A percentile compares a stretch with the other conserved stretches of the same genome.
These are phyloP conservation scores for Timandra comae DNA, from an alignment of 2,888 invertebrate species.

Conservation along the genomic window DNA sequence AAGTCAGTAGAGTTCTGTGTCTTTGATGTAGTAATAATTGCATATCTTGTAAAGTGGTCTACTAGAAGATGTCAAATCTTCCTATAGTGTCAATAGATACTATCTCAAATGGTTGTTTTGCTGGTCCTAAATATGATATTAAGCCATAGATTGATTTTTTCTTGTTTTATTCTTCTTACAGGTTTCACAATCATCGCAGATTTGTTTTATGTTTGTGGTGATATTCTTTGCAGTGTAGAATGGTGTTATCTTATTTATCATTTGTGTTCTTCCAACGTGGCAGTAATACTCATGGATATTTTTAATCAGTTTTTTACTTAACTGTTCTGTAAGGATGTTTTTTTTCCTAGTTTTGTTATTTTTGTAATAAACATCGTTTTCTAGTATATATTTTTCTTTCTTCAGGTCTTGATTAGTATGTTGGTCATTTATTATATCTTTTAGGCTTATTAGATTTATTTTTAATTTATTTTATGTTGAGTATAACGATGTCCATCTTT, in stretches of 20 bases:
- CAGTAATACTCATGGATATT: slow-evolving; percentile 16
- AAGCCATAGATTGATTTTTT: slow-evolving; percentile 18
- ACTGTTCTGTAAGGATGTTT: slow-evolving; percentile 21
- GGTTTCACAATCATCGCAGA: slow-evolving; percentile 14
- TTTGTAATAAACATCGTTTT: neutral
- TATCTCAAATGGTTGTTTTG: slow-evolving; percentile 20
- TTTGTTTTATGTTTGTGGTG: slow-evolving; percentile 11
- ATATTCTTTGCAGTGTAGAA: slow-evolving; percentile 20
- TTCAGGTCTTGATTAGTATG: neutral
- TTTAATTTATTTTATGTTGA: no score
- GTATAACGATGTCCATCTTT: no score
- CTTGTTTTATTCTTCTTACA: slow-evolving; percentile 24
- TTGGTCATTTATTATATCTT: slow-evolving; percentile 17
- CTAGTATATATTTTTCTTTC: neutral
- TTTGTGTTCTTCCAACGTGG: slow-evolving; percentile 21
- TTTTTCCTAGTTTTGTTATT: slow-evolving; percentile 5
- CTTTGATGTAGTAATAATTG: slow-evolving; percentile 22
- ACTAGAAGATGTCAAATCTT: slow-evolving; percentile 24
- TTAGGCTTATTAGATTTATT: neutral
- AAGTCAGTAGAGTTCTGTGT: slow-evolving; percentile 21
- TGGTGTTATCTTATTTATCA: slow-evolving; percentile 15
- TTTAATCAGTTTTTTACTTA: slow-evolving; percentile 20
- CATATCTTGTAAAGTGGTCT: slow-evolving; percentile 20
- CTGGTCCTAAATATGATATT: slow-evolving; percentile 23
- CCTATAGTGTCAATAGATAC: slow-evolving; percentile 23